Conservation (phyloP, 2,888 invertebrate species). For the Allolobophora icterica region DNA sequence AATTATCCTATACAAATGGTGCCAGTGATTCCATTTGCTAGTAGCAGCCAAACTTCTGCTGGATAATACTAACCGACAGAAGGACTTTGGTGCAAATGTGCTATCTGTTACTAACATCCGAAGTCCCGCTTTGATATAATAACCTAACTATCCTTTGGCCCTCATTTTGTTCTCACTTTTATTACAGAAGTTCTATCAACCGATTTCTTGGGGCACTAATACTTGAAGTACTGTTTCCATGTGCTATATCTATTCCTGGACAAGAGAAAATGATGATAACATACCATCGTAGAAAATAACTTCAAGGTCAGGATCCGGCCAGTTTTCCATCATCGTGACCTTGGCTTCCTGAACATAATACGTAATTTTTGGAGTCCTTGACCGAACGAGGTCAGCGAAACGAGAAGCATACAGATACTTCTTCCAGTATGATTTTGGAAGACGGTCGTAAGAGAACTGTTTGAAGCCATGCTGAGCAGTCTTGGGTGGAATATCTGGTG, state of each 20-base stretch:
- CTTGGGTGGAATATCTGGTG: neutral
- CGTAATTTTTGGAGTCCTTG: constrained; percentile 92
- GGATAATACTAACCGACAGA: neutral
- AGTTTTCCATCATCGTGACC: constrained; percentile 91
- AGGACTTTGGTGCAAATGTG: neutral
- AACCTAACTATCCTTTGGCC: neutral
- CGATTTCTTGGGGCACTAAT: too few species aligned
- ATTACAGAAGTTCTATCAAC: neutral
- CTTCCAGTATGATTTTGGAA: constrained; percentile 87
- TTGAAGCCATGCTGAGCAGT: neutral
- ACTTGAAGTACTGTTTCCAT: neutral
- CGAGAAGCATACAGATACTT: constrained; percentile 88
- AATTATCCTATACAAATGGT: too few species aligned
- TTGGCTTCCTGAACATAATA: constrained; percentile 83
- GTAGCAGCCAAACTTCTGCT: too few species aligned
- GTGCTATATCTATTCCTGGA: neutral
- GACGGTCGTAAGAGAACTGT: constrained; percentile 57
- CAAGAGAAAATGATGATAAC: constrained; percentile 26
- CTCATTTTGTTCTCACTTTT: neutral
- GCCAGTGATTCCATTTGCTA: too few species aligned
- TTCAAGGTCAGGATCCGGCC: constrained; percentile 67
- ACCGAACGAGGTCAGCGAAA: constrained; percentile 86
- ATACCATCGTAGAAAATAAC: constrained; percentile 63
- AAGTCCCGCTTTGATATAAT: neutral
- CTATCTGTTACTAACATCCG: neutral